Conservation (phyloP, 2,888 invertebrate species). For the Auanema freiburgensis region DNA sequence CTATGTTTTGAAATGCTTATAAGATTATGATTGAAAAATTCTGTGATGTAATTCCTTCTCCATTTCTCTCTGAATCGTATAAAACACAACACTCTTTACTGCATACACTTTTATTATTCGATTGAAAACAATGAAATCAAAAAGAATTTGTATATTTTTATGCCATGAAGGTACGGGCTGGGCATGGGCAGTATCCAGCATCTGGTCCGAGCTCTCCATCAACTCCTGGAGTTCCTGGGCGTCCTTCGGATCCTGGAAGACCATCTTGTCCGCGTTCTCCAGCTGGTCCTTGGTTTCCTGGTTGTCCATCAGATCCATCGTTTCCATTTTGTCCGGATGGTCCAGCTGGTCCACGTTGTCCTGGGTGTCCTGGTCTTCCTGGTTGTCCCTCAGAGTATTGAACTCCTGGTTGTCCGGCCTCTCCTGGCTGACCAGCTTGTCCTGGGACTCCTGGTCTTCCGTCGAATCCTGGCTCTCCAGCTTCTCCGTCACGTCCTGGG, state of each 20-base stretch:
- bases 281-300: constrained; percentile 33
- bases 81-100: no score
- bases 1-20: no score
- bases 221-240: constrained; percentile 33
- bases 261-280: constrained; percentile 33
- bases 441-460: constrained; percentile 37
- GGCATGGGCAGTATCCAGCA: constrained; percentile 38
- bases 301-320: constrained; percentile 33
- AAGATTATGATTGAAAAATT: no score
- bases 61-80: no score
- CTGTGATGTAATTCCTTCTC: no score
- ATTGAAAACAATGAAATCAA: no score
- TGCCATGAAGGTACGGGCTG: no score
- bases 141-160: no score
- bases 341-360: constrained; percentile 34
- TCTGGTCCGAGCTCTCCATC: constrained; percentile 38
- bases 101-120: no score
- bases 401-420: constrained; percentile 33
- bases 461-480: constrained; percentile 38
- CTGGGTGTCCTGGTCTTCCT: constrained; percentile 33
- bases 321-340: constrained; percentile 35
- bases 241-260: constrained; percentile 28
- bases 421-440: constrained; percentile 37
- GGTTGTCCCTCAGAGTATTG: constrained; percentile 31
- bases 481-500: constrained; percentile 39